phyloP scores from a whole-genome alignment of 1,140 invertebrate species.

The Venustaconcha ellipsiformis region DNA sequence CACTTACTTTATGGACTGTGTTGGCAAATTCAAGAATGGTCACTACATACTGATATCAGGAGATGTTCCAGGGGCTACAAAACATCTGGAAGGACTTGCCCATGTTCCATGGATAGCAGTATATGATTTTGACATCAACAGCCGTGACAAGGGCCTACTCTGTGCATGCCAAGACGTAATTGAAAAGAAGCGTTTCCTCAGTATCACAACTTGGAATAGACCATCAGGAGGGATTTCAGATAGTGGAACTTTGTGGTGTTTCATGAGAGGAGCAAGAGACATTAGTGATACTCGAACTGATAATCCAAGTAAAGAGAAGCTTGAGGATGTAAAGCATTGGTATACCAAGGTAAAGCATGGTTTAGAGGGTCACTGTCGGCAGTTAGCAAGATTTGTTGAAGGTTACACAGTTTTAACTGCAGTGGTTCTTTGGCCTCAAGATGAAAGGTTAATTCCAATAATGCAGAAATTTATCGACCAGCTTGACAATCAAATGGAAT shows the following conservation, averaged over 20 bases:
- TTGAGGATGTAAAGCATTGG: conserved; percentile 26
- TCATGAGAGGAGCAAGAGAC: conserved; percentile 40
- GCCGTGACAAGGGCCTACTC: conserved; percentile 35
- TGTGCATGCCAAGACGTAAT: conserved; percentile 30
- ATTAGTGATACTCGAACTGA: conserved; percentile 32
- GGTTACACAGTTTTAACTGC: conserved; percentile 41
- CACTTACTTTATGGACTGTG: no score
- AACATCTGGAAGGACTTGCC: conserved; percentile 9
- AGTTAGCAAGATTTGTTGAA: conserved; percentile 33
- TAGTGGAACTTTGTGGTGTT: conserved; percentile 45
- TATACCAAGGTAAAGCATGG: conserved; percentile 22
- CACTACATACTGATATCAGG: conserved; percentile 18
- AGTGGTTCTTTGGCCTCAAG: conserved; percentile 37
- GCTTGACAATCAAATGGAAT: conserved; percentile 20
- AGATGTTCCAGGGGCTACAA: conserved; percentile 1
- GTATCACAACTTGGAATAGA: conserved; percentile 37
- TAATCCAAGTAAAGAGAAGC: not conserved
- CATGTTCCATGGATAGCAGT: conserved; percentile 17
- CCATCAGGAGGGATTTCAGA: conserved; percentile 30
- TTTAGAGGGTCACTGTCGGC: conserved; percentile 28
- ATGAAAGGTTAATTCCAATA: conserved; percentile 13
- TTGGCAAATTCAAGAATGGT: not conserved
- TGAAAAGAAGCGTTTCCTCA: conserved; percentile 27
- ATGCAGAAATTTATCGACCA: conserved; percentile 34
- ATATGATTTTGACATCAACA: conserved; percentile 26